phyloP scores from a whole-genome alignment of 1,140 invertebrate species.

The Piezodorus guildinii region DNA sequence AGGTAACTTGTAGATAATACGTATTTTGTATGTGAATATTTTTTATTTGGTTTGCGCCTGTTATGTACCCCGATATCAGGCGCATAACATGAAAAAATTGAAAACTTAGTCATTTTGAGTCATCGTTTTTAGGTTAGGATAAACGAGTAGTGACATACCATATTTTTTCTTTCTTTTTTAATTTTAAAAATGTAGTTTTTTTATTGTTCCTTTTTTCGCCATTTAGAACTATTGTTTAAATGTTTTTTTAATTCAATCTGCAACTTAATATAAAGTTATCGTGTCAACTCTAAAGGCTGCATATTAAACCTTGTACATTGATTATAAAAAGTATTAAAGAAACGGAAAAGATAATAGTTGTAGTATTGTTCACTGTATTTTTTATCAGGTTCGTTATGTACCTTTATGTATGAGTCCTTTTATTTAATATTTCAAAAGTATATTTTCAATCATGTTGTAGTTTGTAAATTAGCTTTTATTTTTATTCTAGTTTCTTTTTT shows the following conservation, averaged over 20 bases:
- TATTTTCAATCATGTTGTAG: slow-evolving; percentile 1
- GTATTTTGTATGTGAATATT: slow-evolving; percentile 5
- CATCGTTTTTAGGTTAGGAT: slow-evolving; percentile 21
- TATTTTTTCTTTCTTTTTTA: slow-evolving; percentile 17
- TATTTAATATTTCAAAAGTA: slow-evolving; percentile 7
- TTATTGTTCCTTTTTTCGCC: slow-evolving; percentile 9
- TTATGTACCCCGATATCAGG: background rate
- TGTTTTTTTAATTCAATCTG: slow-evolving; percentile 3
- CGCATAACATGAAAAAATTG: slow-evolving; percentile 9
- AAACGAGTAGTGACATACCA: slow-evolving; percentile 15
- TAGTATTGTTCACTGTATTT: slow-evolving; percentile 7
- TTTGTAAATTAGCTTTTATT: slow-evolving; percentile 9
- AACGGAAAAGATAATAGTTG: background rate
- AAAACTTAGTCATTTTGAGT: slow-evolving; percentile 26
- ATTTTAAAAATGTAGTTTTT: slow-evolving; percentile 14
- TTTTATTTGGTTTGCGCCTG: slow-evolving; percentile 11
- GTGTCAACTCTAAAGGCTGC: slow-evolving; percentile 6
- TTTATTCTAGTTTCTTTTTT: background rate
- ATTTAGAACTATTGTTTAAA: background rate
- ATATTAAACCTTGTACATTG: slow-evolving; percentile 4
- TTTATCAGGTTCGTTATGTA: slow-evolving; percentile 1
- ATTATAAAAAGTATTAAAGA: slow-evolving; percentile 6
- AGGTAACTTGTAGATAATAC: slow-evolving; percentile 7
- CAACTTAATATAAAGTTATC: background rate
- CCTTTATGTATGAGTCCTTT: slow-evolving; percentile 7